These are phyloP conservation scores for Grammomys dolichurus DNA, from an alignment of 2,113 vertebrate species.

Conservation along the genomic window DNA sequence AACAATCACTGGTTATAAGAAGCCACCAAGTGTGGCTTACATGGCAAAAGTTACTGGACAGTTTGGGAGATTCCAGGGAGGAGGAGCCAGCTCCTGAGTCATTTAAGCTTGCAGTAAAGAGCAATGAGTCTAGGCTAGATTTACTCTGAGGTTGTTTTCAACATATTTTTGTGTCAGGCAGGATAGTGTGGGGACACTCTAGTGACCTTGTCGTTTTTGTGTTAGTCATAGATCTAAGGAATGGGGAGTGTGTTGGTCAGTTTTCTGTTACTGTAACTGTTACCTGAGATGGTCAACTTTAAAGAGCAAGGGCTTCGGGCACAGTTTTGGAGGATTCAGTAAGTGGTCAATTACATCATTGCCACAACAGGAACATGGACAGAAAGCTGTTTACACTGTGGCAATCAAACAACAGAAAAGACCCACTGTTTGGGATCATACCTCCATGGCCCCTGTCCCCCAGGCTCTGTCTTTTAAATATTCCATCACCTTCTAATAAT, in stretches of 20 bases:
- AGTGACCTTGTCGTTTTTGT: background rate
- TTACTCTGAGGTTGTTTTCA: background rate
- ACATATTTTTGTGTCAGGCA: background rate
- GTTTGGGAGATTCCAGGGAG: fast-evolving
- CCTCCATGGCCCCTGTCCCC: too few relatives aligned
- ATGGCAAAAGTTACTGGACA: background rate
- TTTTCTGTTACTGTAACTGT: background rate
- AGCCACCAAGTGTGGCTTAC: background rate
- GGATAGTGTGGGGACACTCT: background rate
- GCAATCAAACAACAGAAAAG: background rate
- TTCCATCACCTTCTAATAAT: background rate
- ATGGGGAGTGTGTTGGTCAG: background rate
- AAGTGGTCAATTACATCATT: too few relatives aligned
- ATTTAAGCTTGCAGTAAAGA: background rate
- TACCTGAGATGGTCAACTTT: background rate
- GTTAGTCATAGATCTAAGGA: background rate
- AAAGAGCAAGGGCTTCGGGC: background rate
- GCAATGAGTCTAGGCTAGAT: background rate
- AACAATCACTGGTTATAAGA: background rate
- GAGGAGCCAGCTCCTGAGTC: background rate
- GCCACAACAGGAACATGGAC: background rate
- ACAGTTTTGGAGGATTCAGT: background rate
- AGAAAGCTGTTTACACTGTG: background rate
- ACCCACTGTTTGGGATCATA: background rate
- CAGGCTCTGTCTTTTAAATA: background rate